Evolutionary conservation across 2,888 invertebrate genomes (phyloP).

Genomic region (Drosophila nr. perissopoda): DNA sequence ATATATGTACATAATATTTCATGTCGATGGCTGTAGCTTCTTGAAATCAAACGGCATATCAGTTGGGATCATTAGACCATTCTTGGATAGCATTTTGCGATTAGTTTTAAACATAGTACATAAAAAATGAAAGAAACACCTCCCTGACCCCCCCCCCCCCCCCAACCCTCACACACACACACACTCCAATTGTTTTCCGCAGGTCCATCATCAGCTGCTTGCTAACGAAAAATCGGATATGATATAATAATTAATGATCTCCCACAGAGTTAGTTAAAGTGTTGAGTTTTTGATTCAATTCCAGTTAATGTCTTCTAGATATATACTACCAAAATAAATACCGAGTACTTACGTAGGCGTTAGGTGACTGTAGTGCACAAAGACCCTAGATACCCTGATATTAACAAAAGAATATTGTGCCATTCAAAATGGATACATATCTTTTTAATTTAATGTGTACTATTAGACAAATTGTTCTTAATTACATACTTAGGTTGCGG

Average conservation of each 20-base stretch:
- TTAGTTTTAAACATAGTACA: conserved; percentile 28
- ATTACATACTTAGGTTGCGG: conserved; percentile 64
- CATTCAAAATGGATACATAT: conserved; percentile 75
- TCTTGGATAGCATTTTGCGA: conserved; percentile 35
- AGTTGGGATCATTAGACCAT: conserved; percentile 72
- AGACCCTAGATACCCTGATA: conserved; percentile 33
- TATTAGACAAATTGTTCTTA: conserved; percentile 39
- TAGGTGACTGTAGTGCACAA: conserved; percentile 33
- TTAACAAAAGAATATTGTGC: conserved; percentile 49
- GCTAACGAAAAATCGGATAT: conserved; percentile 5
- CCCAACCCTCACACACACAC: too few relatives aligned
- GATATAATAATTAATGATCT: conserved; percentile 7
- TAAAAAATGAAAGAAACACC: background rate
- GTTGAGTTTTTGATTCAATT: conserved; percentile 11
- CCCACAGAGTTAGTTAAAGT: conserved; percentile 2
- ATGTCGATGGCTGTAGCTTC: conserved; percentile 71
- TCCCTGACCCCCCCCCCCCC: too few relatives aligned
- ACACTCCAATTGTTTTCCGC: background rate
- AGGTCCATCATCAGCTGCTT: conserved; percentile 4
- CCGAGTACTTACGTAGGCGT: conserved; percentile 18
- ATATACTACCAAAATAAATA: conserved; percentile 9
- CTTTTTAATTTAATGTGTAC: conserved; percentile 49
- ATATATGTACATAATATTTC: conserved; percentile 29
- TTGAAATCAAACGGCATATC: conserved; percentile 73
- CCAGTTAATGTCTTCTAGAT: conserved; percentile 19